A percentile compares a stretch with the other conserved stretches of the same genome.
Evolutionary conservation across 2,888 invertebrate species (phyloP).

Genomic region (Cephus sareptanus): DNA sequence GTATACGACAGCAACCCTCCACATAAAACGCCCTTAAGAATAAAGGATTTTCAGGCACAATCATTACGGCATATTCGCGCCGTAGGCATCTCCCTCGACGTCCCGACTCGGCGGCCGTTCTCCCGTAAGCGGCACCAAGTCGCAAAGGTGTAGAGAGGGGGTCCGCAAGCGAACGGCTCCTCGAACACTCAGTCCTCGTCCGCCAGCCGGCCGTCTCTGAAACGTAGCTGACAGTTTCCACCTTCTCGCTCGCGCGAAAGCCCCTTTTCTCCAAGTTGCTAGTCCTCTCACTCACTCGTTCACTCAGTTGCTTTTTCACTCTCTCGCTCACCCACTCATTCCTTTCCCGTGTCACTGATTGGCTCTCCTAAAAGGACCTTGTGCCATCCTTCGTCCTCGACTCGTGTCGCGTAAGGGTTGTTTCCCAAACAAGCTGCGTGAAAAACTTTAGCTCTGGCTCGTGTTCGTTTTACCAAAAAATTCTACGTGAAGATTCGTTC

Average conservation of each 20-base stretch:
- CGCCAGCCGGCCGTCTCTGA: constrained; percentile 53
- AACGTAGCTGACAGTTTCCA: constrained; percentile 1
- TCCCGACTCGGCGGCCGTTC: constrained; percentile 73
- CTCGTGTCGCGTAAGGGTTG: not conserved
- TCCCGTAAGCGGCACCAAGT: constrained; percentile 59
- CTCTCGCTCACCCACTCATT: not conserved
- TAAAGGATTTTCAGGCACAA: not conserved
- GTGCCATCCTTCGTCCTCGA: not conserved
- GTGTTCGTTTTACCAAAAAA: not conserved
- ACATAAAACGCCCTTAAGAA: not conserved
- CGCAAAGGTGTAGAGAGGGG: constrained; percentile 47
- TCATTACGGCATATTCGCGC: not conserved
- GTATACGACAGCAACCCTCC: not conserved
- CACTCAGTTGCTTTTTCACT: not conserved
- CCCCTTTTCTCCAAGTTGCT: constrained; percentile 18
- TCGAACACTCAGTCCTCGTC: constrained; percentile 59
- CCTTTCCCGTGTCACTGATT: not conserved
- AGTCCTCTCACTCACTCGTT: not conserved
- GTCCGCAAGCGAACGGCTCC: constrained; percentile 56
- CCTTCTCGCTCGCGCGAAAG: constrained; percentile 22
- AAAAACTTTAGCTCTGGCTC: not conserved
- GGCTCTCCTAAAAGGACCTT: not conserved
- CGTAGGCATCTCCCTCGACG: constrained; percentile 37
- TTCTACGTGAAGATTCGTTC: not conserved
- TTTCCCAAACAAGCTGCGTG: not conserved